phyloP scores from a whole-genome alignment of 2,113 vertebrate species.

The Struthio camelus region DNA sequence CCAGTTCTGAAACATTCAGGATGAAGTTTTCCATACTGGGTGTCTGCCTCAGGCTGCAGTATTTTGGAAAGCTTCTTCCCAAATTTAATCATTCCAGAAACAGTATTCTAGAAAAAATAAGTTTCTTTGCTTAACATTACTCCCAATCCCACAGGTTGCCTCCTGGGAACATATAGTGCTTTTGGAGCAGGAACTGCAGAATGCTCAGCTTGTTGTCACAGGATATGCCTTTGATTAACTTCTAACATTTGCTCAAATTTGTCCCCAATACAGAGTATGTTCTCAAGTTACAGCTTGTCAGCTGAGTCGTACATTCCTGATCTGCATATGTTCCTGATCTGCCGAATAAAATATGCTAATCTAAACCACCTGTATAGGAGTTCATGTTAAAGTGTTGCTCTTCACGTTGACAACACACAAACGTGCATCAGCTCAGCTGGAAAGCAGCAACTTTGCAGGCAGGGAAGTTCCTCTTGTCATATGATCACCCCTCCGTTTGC shows the following conservation, averaged over 20 bases:
- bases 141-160: not conserved
- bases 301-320: not conserved
- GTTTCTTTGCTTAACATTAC: not conserved
- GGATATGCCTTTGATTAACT: not conserved
- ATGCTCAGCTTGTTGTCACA: not conserved
- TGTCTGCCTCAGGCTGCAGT: not conserved
- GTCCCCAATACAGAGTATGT: not conserved
- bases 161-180: not conserved
- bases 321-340: not conserved
- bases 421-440: not conserved
- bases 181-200: not conserved
- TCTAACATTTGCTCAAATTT: conserved; percentile 42
- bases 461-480: not conserved
- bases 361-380: conserved; percentile 19
- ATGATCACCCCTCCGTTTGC: not conserved
- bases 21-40: conserved; percentile 6
- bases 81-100: not conserved
- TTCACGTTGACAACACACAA: not conserved
- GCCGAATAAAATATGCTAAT: conserved; percentile 14
- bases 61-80: conserved; percentile 20
- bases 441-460: not conserved
- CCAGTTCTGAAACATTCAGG: not conserved
- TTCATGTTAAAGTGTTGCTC: not conserved
- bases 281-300: conserved; percentile 40
- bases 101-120: not conserved